Conservation (phyloP, 2,888 invertebrate genomes). For the Eumacrocentrus americanus region DNA sequence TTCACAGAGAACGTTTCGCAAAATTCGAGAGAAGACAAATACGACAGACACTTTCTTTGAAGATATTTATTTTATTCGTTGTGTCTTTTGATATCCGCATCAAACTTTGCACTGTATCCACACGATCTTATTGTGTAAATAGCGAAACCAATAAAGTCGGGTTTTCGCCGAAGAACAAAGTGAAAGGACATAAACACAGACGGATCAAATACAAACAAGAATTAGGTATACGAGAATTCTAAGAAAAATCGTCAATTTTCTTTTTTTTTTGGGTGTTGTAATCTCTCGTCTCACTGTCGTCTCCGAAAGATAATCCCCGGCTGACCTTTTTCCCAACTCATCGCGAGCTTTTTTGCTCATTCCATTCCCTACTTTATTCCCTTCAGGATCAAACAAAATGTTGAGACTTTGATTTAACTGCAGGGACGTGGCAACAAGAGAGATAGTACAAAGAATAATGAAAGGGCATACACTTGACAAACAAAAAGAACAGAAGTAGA, state of each 20-base stretch:
- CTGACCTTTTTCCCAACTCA: slow-evolving; percentile 1
- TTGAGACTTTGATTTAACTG: slow-evolving; percentile 46
- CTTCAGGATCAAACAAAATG: slow-evolving; percentile 35
- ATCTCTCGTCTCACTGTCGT: slow-evolving; percentile 4
- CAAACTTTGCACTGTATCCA: too few species aligned
- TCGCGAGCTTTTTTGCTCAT: not conserved
- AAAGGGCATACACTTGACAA: slow-evolving; percentile 43
- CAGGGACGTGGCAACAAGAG: slow-evolving; percentile 12
- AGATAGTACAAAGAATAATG: slow-evolving; percentile 43
- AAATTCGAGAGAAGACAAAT: too few species aligned
- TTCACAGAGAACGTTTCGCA: too few species aligned
- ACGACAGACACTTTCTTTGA: too few species aligned
- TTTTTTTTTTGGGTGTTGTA: not conserved
- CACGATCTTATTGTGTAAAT: too few species aligned
- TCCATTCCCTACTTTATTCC: slow-evolving; percentile 4
- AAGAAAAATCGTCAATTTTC: not conserved
- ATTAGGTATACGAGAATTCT: not conserved
- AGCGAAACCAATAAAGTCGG: too few species aligned
- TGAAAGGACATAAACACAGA: too few species aligned
- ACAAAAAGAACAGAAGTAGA: slow-evolving; percentile 22
- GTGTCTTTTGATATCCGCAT: too few species aligned
- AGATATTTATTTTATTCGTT: too few species aligned
- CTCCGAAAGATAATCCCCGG: slow-evolving; percentile 3
- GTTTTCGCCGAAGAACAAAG: too few species aligned
- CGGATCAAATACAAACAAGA: not conserved